These are phyloP conservation scores for Myotis davidii DNA, from an alignment of 2,113 vertebrate species.

Conservation along the genomic window DNA sequence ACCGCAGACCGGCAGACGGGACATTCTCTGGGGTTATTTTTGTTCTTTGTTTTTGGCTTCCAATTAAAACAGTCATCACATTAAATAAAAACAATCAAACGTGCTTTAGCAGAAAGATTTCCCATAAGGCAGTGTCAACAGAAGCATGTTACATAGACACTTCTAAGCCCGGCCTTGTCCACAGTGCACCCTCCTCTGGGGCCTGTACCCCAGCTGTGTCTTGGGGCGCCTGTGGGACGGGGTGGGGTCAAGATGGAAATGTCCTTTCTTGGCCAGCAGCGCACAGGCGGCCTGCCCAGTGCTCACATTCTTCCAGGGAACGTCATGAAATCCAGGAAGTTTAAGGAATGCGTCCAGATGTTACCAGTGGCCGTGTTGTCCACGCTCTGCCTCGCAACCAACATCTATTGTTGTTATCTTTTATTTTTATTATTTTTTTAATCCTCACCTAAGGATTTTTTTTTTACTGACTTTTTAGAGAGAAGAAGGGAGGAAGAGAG, in stretches of 20 bases:
- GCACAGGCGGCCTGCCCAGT: background rate
- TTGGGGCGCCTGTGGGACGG: rapidly evolving
- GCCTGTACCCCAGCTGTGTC: background rate
- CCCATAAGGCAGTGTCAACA: background rate
- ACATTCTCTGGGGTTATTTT: slow-evolving; percentile 47
- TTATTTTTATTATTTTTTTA: background rate
- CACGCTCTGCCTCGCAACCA: background rate
- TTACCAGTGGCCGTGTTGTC: background rate
- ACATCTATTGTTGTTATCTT: background rate
- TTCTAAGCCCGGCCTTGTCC: background rate
- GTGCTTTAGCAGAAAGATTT: slow-evolving; percentile 49
- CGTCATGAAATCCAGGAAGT: background rate
- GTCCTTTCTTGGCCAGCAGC: background rate
- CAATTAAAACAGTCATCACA: slow-evolving; percentile 56
- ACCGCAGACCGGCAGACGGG: slow-evolving; percentile 21
- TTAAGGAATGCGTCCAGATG: background rate
- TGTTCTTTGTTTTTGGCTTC: background rate
- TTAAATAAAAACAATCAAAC: slow-evolving; percentile 56
- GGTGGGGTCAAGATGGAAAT: background rate
- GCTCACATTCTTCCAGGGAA: background rate
- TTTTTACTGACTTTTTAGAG: background rate
- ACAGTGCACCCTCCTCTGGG: background rate
- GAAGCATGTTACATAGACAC: background rate
- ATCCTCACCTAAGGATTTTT: background rate
- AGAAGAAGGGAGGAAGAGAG: background rate